These are phyloP conservation scores for Pteromalus puparum DNA, from an alignment of 1,140 invertebrate genomes.

Conservation along the genomic window DNA sequence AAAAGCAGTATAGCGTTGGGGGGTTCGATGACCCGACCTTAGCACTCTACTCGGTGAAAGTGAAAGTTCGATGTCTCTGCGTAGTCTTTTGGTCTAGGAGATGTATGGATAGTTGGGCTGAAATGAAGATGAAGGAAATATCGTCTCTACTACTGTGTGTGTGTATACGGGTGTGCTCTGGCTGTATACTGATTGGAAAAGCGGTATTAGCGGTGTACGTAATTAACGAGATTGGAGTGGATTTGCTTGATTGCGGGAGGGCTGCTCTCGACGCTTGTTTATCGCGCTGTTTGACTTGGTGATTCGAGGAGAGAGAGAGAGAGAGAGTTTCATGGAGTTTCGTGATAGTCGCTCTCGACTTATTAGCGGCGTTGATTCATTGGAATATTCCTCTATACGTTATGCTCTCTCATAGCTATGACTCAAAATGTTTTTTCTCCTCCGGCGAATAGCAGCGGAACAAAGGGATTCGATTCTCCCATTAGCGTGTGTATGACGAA, in stretches of 20 bases:
- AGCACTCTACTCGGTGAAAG: conserved; percentile 14
- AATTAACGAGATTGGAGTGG: conserved; percentile 3
- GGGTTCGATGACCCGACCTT: conserved; percentile 40
- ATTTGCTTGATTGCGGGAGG: background rate
- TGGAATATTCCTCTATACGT: background rate
- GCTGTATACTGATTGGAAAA: background rate
- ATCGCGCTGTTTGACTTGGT: background rate
- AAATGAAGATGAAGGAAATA: background rate
- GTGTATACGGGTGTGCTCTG: background rate
- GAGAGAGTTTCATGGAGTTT: background rate
- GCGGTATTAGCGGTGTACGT: background rate
- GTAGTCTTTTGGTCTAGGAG: background rate
- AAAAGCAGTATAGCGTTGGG: background rate
- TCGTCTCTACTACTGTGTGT: background rate
- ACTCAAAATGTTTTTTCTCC: too few relatives aligned
- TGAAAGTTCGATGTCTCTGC: conserved; percentile 32
- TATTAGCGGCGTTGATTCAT: background rate
- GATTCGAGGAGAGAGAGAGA: background rate
- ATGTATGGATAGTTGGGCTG: background rate
- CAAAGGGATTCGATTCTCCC: background rate
- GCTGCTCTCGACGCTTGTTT: background rate
- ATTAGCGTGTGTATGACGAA: background rate
- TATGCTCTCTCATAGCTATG: too few relatives aligned
- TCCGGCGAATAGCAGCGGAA: background rate
- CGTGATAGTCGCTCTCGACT: background rate